Conservation (phyloP, 2,113 vertebrate species). For the Triplophysa tibetana region DNA sequence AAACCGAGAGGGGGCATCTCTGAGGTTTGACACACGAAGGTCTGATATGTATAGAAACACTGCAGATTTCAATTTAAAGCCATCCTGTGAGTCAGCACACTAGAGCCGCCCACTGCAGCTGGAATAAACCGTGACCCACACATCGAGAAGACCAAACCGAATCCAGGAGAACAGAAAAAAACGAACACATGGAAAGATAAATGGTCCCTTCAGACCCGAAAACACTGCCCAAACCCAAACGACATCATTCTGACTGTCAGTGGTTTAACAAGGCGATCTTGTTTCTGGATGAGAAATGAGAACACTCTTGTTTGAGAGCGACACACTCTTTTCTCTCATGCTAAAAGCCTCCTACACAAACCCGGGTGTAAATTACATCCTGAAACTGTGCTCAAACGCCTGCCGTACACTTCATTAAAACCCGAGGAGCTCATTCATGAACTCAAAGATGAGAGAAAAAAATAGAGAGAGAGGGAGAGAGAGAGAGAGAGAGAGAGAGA, state of each 20-base stretch:
- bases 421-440: constrained; percentile 10
- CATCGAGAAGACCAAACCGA: background rate
- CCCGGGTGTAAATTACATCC: constrained; percentile 19
- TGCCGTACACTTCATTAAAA: constrained; percentile 40
- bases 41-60: constrained; percentile 26
- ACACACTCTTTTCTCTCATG: background rate
- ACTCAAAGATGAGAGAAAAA: background rate
- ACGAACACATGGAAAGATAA: constrained; percentile 27
- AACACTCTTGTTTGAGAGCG: constrained; percentile 14
- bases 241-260: constrained; percentile 25
- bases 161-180: background rate
- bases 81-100: constrained; percentile 39
- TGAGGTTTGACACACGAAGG: constrained; percentile 25
- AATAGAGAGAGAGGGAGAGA: background rate
- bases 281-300: constrained; percentile 34
- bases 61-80: constrained; percentile 39
- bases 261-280: constrained; percentile 19
- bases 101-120: constrained; percentile 41
- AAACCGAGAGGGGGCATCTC: constrained; percentile 26
- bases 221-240: constrained; percentile 4
- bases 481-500: background rate
- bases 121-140: constrained; percentile 44
- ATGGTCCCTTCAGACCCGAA: constrained; percentile 10
- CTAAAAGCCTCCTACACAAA: constrained; percentile 29
- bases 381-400: constrained; percentile 7